Conservation (phyloP, 1,140 invertebrate species). For the Potamilus streckersoni region DNA sequence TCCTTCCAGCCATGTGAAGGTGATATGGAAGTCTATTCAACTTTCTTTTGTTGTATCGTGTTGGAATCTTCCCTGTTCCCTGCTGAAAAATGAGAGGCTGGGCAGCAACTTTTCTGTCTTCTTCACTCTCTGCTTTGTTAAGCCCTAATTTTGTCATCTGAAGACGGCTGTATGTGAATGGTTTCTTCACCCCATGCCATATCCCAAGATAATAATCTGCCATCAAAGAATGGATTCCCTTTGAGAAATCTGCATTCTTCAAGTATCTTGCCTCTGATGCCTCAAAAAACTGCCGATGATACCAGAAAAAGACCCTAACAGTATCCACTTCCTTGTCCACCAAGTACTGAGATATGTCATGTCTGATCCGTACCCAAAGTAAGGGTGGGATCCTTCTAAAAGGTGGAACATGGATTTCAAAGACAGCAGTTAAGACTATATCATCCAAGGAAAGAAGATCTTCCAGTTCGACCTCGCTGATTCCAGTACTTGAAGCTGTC, state of each 20-base stretch:
- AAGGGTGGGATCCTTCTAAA: slow-evolving; percentile 52
- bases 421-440: slow-evolving; percentile 56
- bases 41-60: slow-evolving; percentile 52
- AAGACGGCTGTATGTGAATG: slow-evolving; percentile 93
- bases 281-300: slow-evolving; percentile 55
- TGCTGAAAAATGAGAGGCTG: slow-evolving; percentile 87
- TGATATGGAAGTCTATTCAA: slow-evolving; percentile 55
- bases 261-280: slow-evolving; percentile 87
- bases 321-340: slow-evolving; percentile 90
- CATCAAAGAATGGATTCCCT: slow-evolving; percentile 95
- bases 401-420: slow-evolving; percentile 61
- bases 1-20: slow-evolving; percentile 38
- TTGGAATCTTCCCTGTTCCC: slow-evolving; percentile 6
- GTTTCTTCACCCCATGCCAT: slow-evolving; percentile 92
- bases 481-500: slow-evolving; percentile 40
- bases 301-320: slow-evolving; percentile 55
- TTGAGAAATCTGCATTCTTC: slow-evolving; percentile 92
- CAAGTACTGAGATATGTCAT: slow-evolving; percentile 40
- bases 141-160: slow-evolving; percentile 70
- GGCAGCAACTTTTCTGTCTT: slow-evolving; percentile 93
- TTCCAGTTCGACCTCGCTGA: slow-evolving; percentile 56
- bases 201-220: slow-evolving; percentile 97
- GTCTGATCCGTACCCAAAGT: slow-evolving; percentile 45
- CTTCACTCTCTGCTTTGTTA: slow-evolving; percentile 86
- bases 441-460: slow-evolving; percentile 60